Evolutionary conservation across 2,113 vertebrate genomes (phyloP).

Genomic region (pig (Sus scrofa)): DNA sequence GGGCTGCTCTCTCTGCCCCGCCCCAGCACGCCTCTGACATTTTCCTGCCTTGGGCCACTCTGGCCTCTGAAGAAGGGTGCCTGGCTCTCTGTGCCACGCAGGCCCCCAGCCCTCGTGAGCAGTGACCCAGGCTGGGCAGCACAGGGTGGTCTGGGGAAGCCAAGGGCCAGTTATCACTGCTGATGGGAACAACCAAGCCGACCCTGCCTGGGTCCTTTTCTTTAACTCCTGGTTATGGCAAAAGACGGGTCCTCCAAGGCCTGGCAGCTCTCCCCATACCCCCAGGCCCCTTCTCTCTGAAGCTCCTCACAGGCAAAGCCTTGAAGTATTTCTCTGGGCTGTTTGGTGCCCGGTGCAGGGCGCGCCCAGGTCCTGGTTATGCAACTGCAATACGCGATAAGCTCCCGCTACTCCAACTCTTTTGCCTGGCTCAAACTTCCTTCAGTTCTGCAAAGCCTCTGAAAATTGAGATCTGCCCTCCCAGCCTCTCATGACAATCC

Average conservation of each 20-base stretch:
- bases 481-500: not conserved
- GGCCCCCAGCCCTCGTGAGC: not conserved
- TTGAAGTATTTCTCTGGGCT: not conserved
- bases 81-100: not conserved
- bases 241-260: not conserved
- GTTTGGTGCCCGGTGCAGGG: fast-evolving
- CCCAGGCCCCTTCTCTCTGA: not conserved
- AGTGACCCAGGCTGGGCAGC: not conserved
- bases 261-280: not conserved
- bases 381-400: not conserved
- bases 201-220: not conserved
- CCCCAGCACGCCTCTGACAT: not conserved
- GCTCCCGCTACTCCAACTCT: not conserved
- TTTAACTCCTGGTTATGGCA: not conserved
- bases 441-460: not conserved
- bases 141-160: not conserved
- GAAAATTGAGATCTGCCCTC: not conserved
- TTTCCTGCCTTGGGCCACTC: not conserved
- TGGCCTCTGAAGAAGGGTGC: not conserved
- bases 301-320: not conserved
- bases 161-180: not conserved
- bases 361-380: not conserved
- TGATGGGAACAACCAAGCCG: not conserved
- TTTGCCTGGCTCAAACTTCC: not conserved
- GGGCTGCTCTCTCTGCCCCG: not conserved